phyloP scores from a whole-genome alignment of 1,140 invertebrate species.

The Bombus pascuorum region DNA sequence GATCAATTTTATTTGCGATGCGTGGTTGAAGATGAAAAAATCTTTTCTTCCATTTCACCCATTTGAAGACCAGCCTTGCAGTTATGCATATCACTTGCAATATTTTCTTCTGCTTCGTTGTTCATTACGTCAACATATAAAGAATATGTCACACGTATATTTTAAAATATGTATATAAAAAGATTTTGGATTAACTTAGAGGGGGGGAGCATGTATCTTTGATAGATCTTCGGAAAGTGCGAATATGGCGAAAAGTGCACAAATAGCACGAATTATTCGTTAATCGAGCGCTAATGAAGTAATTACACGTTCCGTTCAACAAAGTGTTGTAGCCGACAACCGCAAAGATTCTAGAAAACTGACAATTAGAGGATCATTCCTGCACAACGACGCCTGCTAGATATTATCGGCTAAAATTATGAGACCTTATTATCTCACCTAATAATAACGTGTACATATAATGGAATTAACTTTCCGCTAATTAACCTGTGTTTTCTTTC shows the following conservation, averaged over 20 bases:
- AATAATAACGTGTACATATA: background rate
- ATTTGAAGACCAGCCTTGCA: too few relatives aligned
- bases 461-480: background rate
- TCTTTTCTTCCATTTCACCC: background rate
- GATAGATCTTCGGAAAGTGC: constrained; percentile 6
- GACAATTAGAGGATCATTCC: constrained; percentile 39
- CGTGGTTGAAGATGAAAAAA: background rate
- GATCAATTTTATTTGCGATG: background rate
- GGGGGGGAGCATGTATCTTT: background rate
- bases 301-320: constrained; percentile 46
- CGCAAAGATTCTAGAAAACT: constrained; percentile 50
- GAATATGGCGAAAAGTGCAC: constrained; percentile 12
- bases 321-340: constrained; percentile 23
- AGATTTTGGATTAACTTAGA: too few relatives aligned
- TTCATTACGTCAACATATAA: too few relatives aligned
- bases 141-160: too few relatives aligned
- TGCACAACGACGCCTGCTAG: background rate
- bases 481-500: background rate
- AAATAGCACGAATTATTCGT: constrained; percentile 44
- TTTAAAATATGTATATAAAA: too few relatives aligned
- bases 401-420: background rate
- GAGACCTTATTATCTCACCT: background rate
- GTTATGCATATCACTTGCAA: too few relatives aligned
- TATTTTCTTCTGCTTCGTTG: too few relatives aligned
- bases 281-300: constrained; percentile 50